A percentile compares a stretch with the other conserved stretches of the same genome.
Conservation (phyloP, 2,888 invertebrate genomes). For the Lasioglossum oenotherae region DNA sequence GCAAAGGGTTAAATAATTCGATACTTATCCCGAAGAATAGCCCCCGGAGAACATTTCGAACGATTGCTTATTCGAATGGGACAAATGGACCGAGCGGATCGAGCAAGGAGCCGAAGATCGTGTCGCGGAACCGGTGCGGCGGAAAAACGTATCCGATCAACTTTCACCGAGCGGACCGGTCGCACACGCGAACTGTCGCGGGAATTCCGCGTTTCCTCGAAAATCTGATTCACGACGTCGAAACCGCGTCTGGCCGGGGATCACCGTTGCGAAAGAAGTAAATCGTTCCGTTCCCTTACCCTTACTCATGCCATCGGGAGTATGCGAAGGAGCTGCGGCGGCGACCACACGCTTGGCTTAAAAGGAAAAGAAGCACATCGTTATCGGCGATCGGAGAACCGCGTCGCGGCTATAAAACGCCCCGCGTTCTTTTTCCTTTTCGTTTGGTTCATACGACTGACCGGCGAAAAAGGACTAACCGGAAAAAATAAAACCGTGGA, state of each 20-base stretch:
- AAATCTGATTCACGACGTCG: not conserved
- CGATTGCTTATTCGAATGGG: not conserved
- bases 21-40: too few species aligned
- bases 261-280: not conserved
- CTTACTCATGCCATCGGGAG: slow-evolving; percentile 30
- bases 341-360: not conserved
- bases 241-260: not conserved
- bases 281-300: slow-evolving; percentile 34
- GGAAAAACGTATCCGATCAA: not conserved
- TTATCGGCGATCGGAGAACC: not conserved
- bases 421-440: not conserved
- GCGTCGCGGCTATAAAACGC: not conserved
- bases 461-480: not conserved
- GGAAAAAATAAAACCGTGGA: not conserved
- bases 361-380: slow-evolving; percentile 2
- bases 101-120: not conserved
- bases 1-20: too few species aligned
- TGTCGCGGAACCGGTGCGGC: not conserved
- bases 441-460: not conserved
- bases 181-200: not conserved
- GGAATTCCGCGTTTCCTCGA: not conserved
- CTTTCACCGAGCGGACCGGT: not conserved
- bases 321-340: not conserved
- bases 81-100: not conserved
- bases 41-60: too few species aligned